phyloP scores from a whole-genome alignment of 2,888 invertebrate species.

The Drosophila kuntzei region DNA sequence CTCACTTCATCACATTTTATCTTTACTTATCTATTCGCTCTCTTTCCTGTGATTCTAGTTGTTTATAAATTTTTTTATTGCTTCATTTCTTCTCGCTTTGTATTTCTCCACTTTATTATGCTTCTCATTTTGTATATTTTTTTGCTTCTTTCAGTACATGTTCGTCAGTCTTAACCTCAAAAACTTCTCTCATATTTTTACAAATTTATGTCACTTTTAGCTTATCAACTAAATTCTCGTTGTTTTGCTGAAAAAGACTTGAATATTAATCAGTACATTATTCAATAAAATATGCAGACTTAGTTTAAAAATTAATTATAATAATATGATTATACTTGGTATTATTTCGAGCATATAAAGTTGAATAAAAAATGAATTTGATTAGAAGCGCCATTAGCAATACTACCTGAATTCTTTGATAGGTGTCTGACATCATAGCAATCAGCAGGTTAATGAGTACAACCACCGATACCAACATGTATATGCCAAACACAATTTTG shows the following conservation, averaged over 20 bases:
- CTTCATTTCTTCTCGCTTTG: background rate
- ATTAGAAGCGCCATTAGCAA: constrained; percentile 73
- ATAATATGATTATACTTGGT: constrained; percentile 12
- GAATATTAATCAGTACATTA: constrained; percentile 41
- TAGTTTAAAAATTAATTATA: constrained; percentile 56
- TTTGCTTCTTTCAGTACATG: background rate
- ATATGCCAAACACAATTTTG: constrained; percentile 95
- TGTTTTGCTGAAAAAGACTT: constrained; percentile 63
- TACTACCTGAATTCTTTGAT: constrained; percentile 98
- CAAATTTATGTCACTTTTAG: background rate
- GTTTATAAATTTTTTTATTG: no score
- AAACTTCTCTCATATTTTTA: background rate
- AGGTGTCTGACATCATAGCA: constrained; percentile 99
- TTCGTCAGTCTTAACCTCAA: background rate
- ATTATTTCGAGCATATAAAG: constrained; percentile 28
- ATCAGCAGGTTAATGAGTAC: constrained; percentile 99
- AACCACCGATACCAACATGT: constrained; percentile 99
- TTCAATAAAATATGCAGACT: constrained; percentile 31
- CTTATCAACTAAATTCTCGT: constrained; percentile 1
- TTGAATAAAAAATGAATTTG: constrained; percentile 29
- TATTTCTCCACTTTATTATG: background rate
- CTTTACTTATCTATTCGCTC: no score
- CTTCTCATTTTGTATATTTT: background rate
- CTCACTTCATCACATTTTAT: no score
- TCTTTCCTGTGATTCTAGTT: no score